A percentile compares a stretch with the other conserved stretches of the same genome.
These are phyloP conservation scores for Cossypha polioptera DNA, from an alignment of 2,797 vertebrate species.

Conservation along the genomic window DNA sequence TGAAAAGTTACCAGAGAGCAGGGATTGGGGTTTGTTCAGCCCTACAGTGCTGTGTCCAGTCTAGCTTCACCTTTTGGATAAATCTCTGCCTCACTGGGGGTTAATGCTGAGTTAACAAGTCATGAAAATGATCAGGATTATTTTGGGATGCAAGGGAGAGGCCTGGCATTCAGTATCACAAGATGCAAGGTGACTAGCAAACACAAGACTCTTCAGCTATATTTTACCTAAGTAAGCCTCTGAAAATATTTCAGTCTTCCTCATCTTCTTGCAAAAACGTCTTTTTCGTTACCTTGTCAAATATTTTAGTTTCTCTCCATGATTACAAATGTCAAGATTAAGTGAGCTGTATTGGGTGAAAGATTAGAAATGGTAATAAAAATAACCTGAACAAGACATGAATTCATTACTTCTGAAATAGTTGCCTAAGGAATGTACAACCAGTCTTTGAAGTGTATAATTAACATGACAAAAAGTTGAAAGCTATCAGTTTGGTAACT, in stretches of 20 bases:
- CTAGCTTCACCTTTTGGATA: neutral
- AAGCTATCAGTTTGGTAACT: constrained; percentile 39
- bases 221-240: neutral
- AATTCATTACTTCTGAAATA: constrained; percentile 6
- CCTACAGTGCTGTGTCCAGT: neutral
- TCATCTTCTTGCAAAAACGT: neutral
- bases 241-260: neutral
- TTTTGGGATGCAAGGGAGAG: neutral
- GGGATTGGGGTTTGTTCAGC: neutral
- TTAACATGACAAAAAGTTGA: constrained; percentile 41
- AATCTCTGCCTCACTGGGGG: neutral
- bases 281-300: constrained; percentile 10
- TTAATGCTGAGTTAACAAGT: neutral
- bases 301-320: neutral
- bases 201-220: neutral
- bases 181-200: neutral
- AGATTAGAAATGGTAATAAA: constrained; percentile 34
- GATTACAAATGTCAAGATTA: constrained; percentile 22
- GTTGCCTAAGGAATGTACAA: constrained; percentile 40
- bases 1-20: neutral
- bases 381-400: constrained; percentile 27
- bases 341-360: constrained; percentile 1
- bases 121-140: neutral
- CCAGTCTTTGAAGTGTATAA: constrained; percentile 42
- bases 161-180: neutral